Evolutionary conservation across 2,888 invertebrate species (phyloP), one percentile per base, ranked within the genome.

Genomic region (Carabus problematicus): DNA sequence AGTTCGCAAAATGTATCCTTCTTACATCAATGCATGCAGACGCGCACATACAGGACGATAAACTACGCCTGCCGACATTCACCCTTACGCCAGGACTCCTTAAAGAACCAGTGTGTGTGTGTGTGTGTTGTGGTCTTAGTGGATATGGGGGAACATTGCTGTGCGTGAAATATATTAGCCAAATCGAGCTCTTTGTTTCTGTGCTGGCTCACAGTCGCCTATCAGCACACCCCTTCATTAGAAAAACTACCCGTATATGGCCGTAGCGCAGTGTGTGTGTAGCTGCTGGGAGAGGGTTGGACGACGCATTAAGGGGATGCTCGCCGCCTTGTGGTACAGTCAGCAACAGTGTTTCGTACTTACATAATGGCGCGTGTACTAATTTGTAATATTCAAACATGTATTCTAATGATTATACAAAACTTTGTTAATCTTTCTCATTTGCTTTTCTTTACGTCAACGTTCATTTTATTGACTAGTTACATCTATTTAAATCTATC

Each of bases 161-260:
- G 60, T 67, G 67, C 67, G 67, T 67, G 67, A 67, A 67, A 67
- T 67, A 73, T 75, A 75, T 75, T 75, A 75, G 75, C 75, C 72
- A 75, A 75, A 75, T 75, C 74, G 74, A 63, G 71, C 62, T 73
- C 72, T 74, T 75, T 73, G 74, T 75, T 74, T 74, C 74, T 70
- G 74, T n/a, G 74, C 74, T 73, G 73, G 70, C 71, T 71, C 66
- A 70, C 56, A 70, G 70, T 61, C 67, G 67, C 67, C 67, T 67
- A 67, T 67, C 67, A 67, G 67, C 67, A 67, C 70, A 67, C 70
- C 72, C 72, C 72, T 70, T 72, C 73, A 72, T 72, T 73, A 73
- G 73, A 71, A 73, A 73, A 72, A 72, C 73, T 73, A 71, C 73
- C 73, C 73, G 70, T 72, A 70, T 73, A 60, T 59, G n/a, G n/a